Evolutionary conservation across 2,888 invertebrate species (phyloP), one percentile per base, ranked within the genome.

Genomic region (Autographa pulchrina): DNA sequence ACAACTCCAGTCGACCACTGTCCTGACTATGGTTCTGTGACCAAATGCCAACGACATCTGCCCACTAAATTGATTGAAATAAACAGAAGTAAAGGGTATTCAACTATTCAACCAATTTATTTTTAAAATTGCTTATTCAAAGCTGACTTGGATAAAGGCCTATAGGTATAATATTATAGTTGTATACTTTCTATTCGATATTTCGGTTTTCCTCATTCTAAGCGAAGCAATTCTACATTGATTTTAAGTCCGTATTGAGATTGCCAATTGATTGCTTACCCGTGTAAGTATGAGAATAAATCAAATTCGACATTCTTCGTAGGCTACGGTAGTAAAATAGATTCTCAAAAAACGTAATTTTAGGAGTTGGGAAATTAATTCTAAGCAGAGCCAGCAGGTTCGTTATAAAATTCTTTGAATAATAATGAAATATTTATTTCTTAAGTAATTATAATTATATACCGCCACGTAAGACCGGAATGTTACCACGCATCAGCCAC

Each of bases 51-150:
- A 70, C 32, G 58, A 18, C 74, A 66, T 77, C 70, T 74, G 64
- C 70, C 75, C 80, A 80, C 80, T 75, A 83, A 78, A 83, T 77
- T 70, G 68, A 63, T 78, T 61, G 48, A 52, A 73, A 74, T 32
- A 64, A 66, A 52, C 60, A 62, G 54, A 74, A 72, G 67, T 75
- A 72, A 78, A 77, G 43, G 68, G 13, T 59, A 60, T 63, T 70
- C 61, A 64, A 70, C 66, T 64, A 48, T 48, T 56, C 54, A 56
- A 59, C 8, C 80, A 80, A 82, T 78, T 83, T 82, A 74, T 68
- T 72, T 82, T 81, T 75, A 41, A 62, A 78, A 82, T 82, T 77
- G 62, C 78, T 78, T 74, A 69, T 76, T 76, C 41, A 72, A 68
- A 68, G 20, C 20, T 62, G 31, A 35, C 62, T 70, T 68, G 56